A percentile compares a stretch with the other conserved stretches of the same genome.
These are phyloP conservation scores for Neofelis nebulosa DNA, from an alignment of 2,113 vertebrate genomes.

Conservation along the genomic window DNA sequence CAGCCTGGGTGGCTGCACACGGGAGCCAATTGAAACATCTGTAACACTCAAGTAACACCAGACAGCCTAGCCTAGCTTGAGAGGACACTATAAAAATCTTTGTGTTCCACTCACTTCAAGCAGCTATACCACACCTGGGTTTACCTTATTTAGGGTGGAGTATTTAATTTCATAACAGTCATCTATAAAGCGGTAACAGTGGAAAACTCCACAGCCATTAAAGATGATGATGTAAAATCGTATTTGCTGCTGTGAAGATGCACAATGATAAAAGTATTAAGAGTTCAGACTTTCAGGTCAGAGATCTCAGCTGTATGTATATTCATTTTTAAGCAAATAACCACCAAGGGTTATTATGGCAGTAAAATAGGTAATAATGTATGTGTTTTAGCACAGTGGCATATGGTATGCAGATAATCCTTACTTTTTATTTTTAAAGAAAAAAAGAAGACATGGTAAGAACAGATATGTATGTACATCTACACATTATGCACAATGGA, in stretches of 20 bases:
- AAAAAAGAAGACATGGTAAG: not conserved
- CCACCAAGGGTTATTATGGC: not conserved
- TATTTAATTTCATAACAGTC: slow-evolving; percentile 21
- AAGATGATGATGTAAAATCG: not conserved
- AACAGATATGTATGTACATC: not conserved
- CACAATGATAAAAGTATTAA: not conserved
- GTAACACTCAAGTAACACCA: not conserved
- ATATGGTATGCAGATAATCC: not conserved
- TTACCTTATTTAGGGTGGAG: not conserved
- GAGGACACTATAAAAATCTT: not conserved
- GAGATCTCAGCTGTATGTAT: not conserved
- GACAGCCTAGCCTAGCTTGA: not conserved
- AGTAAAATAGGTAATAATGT: not conserved
- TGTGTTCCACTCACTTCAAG: slow-evolving; percentile 25
- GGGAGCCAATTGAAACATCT: not conserved
- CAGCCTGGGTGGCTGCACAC: not conserved
- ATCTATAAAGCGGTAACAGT: not conserved
- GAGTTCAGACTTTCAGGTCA: not conserved
- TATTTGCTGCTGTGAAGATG: not conserved
- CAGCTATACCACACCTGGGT: not conserved
- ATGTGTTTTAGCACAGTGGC: not conserved
- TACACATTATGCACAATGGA: not conserved
- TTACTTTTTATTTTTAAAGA: not conserved
- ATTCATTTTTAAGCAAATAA: slow-evolving; percentile 27
- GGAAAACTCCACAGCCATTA: not conserved